phyloP scores from a whole-genome alignment of 2,113 vertebrate genomes.

The Lontra canadensis region DNA sequence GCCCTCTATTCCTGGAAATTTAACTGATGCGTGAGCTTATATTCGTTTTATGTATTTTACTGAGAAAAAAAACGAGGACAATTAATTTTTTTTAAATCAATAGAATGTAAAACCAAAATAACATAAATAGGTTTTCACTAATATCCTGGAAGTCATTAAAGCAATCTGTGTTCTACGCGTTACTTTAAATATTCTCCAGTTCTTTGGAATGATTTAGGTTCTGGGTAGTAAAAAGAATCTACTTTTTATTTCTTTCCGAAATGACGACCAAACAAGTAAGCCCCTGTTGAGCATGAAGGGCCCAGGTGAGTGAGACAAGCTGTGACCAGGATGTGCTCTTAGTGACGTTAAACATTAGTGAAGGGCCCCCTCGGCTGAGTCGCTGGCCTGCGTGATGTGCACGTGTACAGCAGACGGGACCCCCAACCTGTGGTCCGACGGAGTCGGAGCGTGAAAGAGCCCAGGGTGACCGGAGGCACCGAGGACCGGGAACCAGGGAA shows the following conservation, averaged over 20 bases:
- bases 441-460: no score
- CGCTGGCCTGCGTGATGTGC: fast-evolving
- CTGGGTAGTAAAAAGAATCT: conserved; percentile 10
- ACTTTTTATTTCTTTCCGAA: conserved; percentile 2
- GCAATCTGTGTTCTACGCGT: conserved; percentile 35
- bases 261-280: neutral
- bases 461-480: fast-evolving
- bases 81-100: conserved; percentile 59
- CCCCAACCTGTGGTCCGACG: neutral
- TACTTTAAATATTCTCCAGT: conserved; percentile 47
- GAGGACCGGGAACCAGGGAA: neutral
- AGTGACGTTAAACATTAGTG: fast-evolving
- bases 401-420: fast-evolving
- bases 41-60: conserved; percentile 53
- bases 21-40: conserved; percentile 52
- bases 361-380: fast-evolving
- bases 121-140: conserved; percentile 65
- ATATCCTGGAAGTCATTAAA: conserved; percentile 70
- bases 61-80: conserved; percentile 53
- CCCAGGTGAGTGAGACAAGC: neutral
- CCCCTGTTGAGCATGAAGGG: neutral
- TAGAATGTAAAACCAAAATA: conserved; percentile 68
- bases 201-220: conserved; percentile 53
- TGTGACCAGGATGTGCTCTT: fast-evolving
- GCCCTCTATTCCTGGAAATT: conserved; percentile 56